These are phyloP conservation scores for Ophonus ardosiacus DNA, from an alignment of 2,888 invertebrate genomes.

Conservation along the genomic window DNA sequence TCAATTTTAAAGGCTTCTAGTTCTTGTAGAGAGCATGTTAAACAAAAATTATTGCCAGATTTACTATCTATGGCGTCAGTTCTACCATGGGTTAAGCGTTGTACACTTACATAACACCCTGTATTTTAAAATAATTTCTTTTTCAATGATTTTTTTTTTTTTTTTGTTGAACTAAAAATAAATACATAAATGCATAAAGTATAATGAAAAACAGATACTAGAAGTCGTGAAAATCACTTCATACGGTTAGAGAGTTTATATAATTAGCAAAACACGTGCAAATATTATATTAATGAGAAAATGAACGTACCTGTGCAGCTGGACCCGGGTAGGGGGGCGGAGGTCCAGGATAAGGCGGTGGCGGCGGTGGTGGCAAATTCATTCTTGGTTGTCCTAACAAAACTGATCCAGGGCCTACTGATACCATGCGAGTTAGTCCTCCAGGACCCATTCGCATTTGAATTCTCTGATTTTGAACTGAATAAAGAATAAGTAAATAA, in stretches of 20 bases:
- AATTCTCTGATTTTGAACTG: conserved; percentile 74
- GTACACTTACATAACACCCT: no score
- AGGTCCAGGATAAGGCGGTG: conserved; percentile 85
- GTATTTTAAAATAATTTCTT: not conserved
- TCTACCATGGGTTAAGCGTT: no score
- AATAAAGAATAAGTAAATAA: no score
- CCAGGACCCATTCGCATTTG: conserved; percentile 72
- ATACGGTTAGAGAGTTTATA: conserved; percentile 42
- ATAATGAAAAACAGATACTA: conserved; percentile 15
- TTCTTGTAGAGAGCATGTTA: no score
- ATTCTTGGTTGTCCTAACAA: conserved; percentile 74
- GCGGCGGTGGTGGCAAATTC: conserved; percentile 80
- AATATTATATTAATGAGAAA: conserved; percentile 20
- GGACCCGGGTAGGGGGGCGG: conserved; percentile 84
- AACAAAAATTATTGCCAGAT: no score
- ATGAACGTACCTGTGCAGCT: conserved; percentile 67
- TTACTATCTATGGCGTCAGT: no score
- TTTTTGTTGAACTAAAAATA: not conserved
- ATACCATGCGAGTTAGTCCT: conserved; percentile 70
- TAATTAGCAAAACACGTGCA: conserved; percentile 55
- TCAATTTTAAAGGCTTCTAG: no score
- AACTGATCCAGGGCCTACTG: conserved; percentile 65
- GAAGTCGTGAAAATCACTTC: conserved; percentile 11
- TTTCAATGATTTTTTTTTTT: not conserved
- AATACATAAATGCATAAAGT: conserved; percentile 6